phyloP scores from a whole-genome alignment of 2,113 vertebrate species.

The rat (Rattus norvegicus) region GRCr8 NC_086037.1:12051001-12051500 shows the following conservation, averaged over 20 bases:
- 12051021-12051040: conserved; percentile 15
- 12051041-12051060: no score
- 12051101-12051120: not conserved
- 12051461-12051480: conserved; percentile 27
- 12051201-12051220: not conserved
- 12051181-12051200: not conserved
- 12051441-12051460: conserved; percentile 47
- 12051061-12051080: not conserved
- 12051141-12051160: not conserved
- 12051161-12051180: not conserved
- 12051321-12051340: not conserved
- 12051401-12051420: not conserved
- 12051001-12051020: not conserved
- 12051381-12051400: not conserved
- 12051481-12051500: not conserved
- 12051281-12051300: not conserved
- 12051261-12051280: not conserved
- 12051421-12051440: conserved; percentile 54
- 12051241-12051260: not conserved
- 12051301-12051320: not conserved
- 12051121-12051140: not conserved
- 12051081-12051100: not conserved
- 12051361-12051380: not conserved
- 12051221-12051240: not conserved
- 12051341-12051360: not conserved